Evolutionary conservation across 1,140 invertebrate genomes (phyloP).

Genomic region (Cepaea nemoralis): DNA sequence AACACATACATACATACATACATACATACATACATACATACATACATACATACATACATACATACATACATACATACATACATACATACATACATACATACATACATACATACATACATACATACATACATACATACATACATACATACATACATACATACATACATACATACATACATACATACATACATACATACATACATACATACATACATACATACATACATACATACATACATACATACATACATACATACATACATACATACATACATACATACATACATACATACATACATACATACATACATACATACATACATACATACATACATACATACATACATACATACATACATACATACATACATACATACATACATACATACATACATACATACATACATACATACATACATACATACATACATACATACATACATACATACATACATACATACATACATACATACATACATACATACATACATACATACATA

Average conservation of each 20-base stretch:
- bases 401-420: no score
- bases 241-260: neutral
- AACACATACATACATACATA: constrained; percentile 22
- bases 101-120: constrained; percentile 8
- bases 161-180: constrained; percentile 14
- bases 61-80: constrained; percentile 5
- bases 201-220: neutral
- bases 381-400: no score
- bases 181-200: constrained; percentile 12
- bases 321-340: no score
- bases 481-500: no score
- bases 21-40: constrained; percentile 24
- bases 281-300: no score
- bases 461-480: no score
- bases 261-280: no score
- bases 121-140: neutral
- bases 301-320: no score
- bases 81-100: neutral
- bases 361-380: no score
- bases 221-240: neutral
- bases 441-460: no score
- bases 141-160: constrained; percentile 15
- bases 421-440: no score
- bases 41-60: constrained; percentile 22
- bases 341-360: no score